Base-by-base conservation (phyloP, 2,797 vertebrate genomes). In the Adrianichthys oophorus region DNA sequence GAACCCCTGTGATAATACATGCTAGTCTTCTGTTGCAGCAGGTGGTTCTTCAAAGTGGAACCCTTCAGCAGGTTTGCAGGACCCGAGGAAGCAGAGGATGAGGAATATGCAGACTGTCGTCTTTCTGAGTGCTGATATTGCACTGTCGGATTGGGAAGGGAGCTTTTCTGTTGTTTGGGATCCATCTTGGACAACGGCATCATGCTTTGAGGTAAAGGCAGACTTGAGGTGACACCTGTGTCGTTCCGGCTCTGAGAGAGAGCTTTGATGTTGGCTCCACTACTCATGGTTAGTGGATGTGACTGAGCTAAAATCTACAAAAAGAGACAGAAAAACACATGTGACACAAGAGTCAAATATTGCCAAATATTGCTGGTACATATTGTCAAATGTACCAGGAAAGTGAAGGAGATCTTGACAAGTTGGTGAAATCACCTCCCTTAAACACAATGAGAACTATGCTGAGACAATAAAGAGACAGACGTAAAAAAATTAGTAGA, bases 181-280 rank as follows among this genome's bases (percentile, higher is more conserved):
- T 79, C 89, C 48, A 84, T 73, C 78, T 91, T 92, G 48, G 93
- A 85, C 42, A 90, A 86, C 8, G 88, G 78, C 3, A 79, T 73
- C 1, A 76, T 60, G 3, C 80, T 54, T 0, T 83, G 86, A 7
- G 93, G 92, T 71, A 93, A 91, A 0, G 93, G 93, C 62, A 94
- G 92, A 76, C 91, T 85, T 0, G 94, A 94, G 68, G 67, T 48
- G 81, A 94, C 93, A 56, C 89, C 88, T 0, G 93, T 89, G 55
- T 76, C 56, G 12, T 79, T 88, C 70, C 89, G 92, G 52, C 76
- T 82, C 63, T 92, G 90, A 69, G 92, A 70, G 0, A 89, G 44
- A 0, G 90, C 78, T 82, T 90, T 93, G 77, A 95, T 19, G 12
- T 93, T 93, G 82, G 92, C 80, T 45, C 69, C 90, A 37, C 90